phyloP scores from a whole-genome alignment of 2,797 vertebrate species.

The Hoplostethus atlanticus region DNA sequence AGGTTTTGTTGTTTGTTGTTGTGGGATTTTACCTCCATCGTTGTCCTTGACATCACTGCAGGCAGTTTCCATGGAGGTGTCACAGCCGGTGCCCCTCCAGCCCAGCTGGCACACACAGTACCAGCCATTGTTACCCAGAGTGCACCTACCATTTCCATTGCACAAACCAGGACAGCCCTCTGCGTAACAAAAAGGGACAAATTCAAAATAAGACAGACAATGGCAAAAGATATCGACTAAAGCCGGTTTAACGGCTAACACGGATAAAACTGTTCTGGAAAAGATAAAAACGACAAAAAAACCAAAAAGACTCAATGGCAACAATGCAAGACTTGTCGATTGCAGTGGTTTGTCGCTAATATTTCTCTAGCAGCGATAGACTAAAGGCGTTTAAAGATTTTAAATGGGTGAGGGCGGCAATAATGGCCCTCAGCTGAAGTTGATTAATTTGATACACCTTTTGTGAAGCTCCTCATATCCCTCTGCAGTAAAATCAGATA shows the following conservation, averaged over 20 bases:
- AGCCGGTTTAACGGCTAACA: not conserved
- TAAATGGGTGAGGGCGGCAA: slow-evolving; percentile 36
- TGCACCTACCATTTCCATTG: slow-evolving; percentile 98
- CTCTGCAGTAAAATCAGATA: slow-evolving; percentile 76
- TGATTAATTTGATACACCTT: slow-evolving; percentile 81
- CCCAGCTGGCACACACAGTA: slow-evolving; percentile 98
- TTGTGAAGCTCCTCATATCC: slow-evolving; percentile 79
- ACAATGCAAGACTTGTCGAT: slow-evolving; percentile 23
- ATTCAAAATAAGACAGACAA: slow-evolving; percentile 57
- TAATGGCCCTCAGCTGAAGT: slow-evolving; percentile 66
- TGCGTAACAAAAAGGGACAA: slow-evolving; percentile 82
- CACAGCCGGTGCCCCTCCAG: slow-evolving; percentile 97
- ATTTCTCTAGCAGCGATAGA: slow-evolving; percentile 12
- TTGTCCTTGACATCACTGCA: slow-evolving; percentile 98
- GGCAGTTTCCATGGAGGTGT: slow-evolving; percentile 98
- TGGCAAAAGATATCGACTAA: slow-evolving; percentile 37
- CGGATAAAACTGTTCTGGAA: not conserved
- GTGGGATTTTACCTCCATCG: slow-evolving; percentile 92
- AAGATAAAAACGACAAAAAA: slow-evolving; percentile 7
- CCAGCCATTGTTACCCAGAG: slow-evolving; percentile 97
- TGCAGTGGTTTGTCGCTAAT: slow-evolving; percentile 22
- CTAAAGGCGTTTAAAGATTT: slow-evolving; percentile 44
- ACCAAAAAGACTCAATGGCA: slow-evolving; percentile 6
- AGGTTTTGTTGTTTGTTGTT: slow-evolving; percentile 40
- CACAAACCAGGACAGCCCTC: slow-evolving; percentile 98